phyloP scores from a whole-genome alignment of 2,888 invertebrate species.

The Eupithecia tripunctaria region DNA sequence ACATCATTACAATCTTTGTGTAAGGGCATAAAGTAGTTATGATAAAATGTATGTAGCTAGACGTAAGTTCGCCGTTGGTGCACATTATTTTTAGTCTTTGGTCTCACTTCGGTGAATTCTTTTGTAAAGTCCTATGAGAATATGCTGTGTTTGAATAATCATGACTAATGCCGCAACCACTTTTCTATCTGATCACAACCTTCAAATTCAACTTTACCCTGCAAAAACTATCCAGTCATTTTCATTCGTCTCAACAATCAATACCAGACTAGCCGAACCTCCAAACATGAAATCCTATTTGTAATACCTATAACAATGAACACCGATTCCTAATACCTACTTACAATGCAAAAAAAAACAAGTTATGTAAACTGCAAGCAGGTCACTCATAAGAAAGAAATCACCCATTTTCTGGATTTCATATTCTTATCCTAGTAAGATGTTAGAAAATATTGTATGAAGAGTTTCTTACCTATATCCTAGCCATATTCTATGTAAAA shows the following conservation, averaged over 20 bases:
- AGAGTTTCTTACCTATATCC: no score
- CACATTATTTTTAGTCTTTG: background rate
- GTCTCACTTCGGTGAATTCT: background rate
- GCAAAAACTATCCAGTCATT: slow-evolving; percentile 32
- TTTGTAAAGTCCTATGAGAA: background rate
- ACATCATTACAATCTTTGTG: background rate
- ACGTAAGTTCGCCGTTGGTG: background rate
- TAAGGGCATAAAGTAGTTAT: background rate
- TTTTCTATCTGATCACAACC: slow-evolving; percentile 42
- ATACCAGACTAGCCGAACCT: slow-evolving; percentile 11
- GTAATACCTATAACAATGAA: slow-evolving; percentile 9
- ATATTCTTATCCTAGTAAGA: background rate
- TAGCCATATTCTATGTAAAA: no score
- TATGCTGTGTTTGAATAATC: background rate
- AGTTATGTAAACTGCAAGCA: background rate
- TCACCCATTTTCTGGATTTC: background rate
- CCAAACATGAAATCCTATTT: background rate
- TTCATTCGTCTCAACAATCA: slow-evolving; percentile 15
- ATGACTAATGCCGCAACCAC: background rate
- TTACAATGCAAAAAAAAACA: background rate
- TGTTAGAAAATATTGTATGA: background rate
- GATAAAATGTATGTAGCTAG: background rate
- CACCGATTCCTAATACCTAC: background rate
- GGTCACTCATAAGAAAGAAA: background rate
- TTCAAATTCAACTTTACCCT: slow-evolving; percentile 42